Percentiles rank a stretch among this genome's conserved stretches.
These are phyloP conservation scores for Lordiphosa andalusiaca DNA, from an alignment of 2,888 invertebrate genomes.

Conservation along the genomic window DNA sequence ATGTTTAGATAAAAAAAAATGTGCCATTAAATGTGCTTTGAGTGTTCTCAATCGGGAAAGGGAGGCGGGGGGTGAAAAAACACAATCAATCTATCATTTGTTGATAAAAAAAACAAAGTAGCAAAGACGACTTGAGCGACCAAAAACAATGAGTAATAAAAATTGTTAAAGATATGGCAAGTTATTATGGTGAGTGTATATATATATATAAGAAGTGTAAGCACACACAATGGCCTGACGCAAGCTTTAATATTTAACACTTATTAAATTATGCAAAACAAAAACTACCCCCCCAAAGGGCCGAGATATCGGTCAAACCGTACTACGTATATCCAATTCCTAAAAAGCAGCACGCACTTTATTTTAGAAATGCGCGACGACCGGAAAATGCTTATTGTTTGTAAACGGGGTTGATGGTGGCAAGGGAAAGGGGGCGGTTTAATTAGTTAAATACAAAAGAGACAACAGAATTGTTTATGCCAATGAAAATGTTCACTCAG, in stretches of 20 bases:
- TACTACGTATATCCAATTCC: conserved; percentile 39
- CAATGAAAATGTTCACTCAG: conserved; percentile 65
- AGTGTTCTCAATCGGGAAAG: conserved; percentile 23
- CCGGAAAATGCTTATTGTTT: conserved; percentile 60
- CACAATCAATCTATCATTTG: conserved; percentile 50
- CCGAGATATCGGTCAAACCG: conserved; percentile 38
- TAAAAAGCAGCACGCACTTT: conserved; percentile 48
- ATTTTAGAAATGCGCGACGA: conserved; percentile 43
- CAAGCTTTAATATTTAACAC: background rate
- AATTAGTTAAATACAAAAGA: conserved; percentile 70
- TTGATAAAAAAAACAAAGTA: conserved; percentile 45
- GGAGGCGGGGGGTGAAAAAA: background rate
- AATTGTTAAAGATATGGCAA: conserved; percentile 23
- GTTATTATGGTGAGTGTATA: conserved; percentile 12
- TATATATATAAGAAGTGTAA: conserved; percentile 25
- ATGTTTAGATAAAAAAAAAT: conserved; percentile 54
- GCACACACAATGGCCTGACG: conserved; percentile 10
- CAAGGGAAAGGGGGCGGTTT: conserved; percentile 38
- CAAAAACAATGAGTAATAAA: conserved; percentile 45
- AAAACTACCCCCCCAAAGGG: conserved; percentile 23
- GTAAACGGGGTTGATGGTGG: conserved; percentile 1
- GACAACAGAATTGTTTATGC: conserved; percentile 60
- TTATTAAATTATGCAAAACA: conserved; percentile 4
- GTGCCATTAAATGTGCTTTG: conserved; percentile 54
- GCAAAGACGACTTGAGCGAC: conserved; percentile 1